These are phyloP conservation scores for Sebastolobus alascanus DNA, from an alignment of 2,797 vertebrate species.

Conservation along the genomic window DNA sequence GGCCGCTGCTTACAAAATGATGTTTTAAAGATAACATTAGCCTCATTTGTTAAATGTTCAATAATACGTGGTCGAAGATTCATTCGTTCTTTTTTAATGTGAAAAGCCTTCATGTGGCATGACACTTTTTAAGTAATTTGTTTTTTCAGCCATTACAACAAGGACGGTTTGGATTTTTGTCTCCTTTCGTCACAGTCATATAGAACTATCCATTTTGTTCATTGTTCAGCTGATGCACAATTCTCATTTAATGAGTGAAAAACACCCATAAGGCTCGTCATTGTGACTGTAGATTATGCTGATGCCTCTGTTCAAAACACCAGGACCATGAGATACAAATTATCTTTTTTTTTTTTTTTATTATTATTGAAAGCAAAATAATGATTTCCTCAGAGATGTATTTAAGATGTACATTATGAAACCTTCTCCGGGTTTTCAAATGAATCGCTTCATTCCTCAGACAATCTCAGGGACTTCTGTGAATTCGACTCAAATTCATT, in stretches of 20 bases:
- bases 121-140: conserved; percentile 13
- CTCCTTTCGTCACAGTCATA: conserved; percentile 4
- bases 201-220: background rate
- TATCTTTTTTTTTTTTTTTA: conserved; percentile 9
- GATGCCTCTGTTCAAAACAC: conserved; percentile 14
- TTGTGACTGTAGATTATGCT: conserved; percentile 5
- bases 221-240: conserved; percentile 6
- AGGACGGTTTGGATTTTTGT: background rate
- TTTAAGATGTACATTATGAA: conserved; percentile 42
- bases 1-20: conserved; percentile 35
- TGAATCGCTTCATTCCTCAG: conserved; percentile 48
- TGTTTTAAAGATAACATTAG: conserved; percentile 39
- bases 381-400: conserved; percentile 26
- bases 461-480: conserved; percentile 44
- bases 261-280: background rate
- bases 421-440: conserved; percentile 46
- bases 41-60: conserved; percentile 27
- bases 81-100: conserved; percentile 21
- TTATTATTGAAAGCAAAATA: conserved; percentile 18
- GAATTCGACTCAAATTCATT: conserved; percentile 50
- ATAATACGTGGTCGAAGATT: conserved; percentile 18
- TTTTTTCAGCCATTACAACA: conserved; percentile 13
- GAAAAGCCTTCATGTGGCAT: background rate
- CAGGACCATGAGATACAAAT: background rate
- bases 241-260: conserved; percentile 13